A percentile compares a stretch with the other conserved stretches of the same genome.
These are phyloP conservation scores for Amphiprion clarkii DNA, from an alignment of 2,797 vertebrate genomes.

Conservation along the genomic window DNA sequence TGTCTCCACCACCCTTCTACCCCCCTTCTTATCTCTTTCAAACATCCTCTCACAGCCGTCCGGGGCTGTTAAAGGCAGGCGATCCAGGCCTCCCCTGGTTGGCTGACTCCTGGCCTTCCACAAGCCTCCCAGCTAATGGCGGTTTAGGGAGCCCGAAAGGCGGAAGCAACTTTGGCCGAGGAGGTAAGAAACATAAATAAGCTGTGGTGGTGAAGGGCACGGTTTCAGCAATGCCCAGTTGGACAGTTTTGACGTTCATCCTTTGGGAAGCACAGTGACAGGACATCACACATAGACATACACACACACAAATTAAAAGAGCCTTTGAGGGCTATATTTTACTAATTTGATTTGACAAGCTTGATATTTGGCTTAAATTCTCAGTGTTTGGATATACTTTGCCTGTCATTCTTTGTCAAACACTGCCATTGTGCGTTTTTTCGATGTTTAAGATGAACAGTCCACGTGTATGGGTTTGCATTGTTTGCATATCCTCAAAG, in stretches of 20 bases:
- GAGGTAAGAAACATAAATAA: constrained; percentile 85
- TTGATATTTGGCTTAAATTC: constrained; percentile 71
- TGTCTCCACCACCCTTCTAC: constrained; percentile 6
- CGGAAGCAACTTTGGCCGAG: constrained; percentile 91
- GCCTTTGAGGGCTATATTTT: constrained; percentile 73
- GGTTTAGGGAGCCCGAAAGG: constrained; percentile 91
- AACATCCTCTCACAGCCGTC: constrained; percentile 84
- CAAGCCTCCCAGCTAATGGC: constrained; percentile 93
- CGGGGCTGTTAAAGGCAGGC: constrained; percentile 92
- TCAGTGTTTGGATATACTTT: constrained; percentile 41
- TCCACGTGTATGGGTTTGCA: constrained; percentile 23
- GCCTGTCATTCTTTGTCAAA: constrained; percentile 28
- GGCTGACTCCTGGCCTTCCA: constrained; percentile 96
- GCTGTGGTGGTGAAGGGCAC: constrained; percentile 14
- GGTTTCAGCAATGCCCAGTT: constrained; percentile 66
- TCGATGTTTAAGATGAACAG: constrained; percentile 20
- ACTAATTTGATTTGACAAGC: constrained; percentile 77
- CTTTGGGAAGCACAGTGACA: constrained; percentile 70
- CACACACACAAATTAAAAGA: constrained; percentile 71
- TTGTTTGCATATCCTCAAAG: constrained; percentile 43
- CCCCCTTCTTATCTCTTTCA: constrained; percentile 34
- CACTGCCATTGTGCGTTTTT: constrained; percentile 36
- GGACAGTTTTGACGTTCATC: constrained; percentile 76
- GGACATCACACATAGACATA: constrained; percentile 57
- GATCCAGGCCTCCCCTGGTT: constrained; percentile 95